Evolutionary conservation across 64 coral and sea anemone species (phyloP), one percentile per base, ranked within the genome.

Genomic region (Pocillopora verrucosa): DNA sequence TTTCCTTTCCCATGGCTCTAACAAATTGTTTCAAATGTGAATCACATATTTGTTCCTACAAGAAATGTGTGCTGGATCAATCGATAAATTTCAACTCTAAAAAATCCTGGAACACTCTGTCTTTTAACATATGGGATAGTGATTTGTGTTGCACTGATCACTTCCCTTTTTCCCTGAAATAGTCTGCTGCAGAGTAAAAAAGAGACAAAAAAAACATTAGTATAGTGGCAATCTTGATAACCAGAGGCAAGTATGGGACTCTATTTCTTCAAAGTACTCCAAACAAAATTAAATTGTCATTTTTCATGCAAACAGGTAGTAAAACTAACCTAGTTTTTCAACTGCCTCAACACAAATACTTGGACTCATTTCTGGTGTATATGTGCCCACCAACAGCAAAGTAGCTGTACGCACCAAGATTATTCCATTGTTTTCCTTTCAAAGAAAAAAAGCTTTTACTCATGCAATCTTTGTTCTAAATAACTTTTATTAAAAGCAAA

Each of bases 91-190:
- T 51, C 41, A 51, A 51, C 3, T 30, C 30, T 30, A 7, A 51
- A 51, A 51, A 51, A 7, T 51, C 41, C 41, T 51, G 41, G 41
- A 51, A 51, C 41, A 51, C 7, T 51, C 41, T 51, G 41, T 7
- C 41, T 51, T 51, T 0, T 51, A 0, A n/a, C n/a, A 7, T 36
- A 30, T 10, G 82, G 17, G 11, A 19, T 86, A 17, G 60, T 24
- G 4, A 75, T 60, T 34, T 19, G 10, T 41, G 35, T 86, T 72
- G 35, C 2, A 68, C 34, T 1, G 30, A 20, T 95, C 77, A 99
- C 73, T 99, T 99, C 59, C 93, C 97, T 84, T 99, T 99, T 76
- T 99, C 97, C 58, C 97, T 82, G 79, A 99, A 99, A 78, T 99
- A 99, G 56, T 99, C 97, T 72, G 97, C 97, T 99, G 80, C 12